Percentiles rank a stretch among this genome's conserved stretches.
Conservation (phyloP, 1,140 invertebrate genomes). For the Lordiphosa mommai region DNA sequence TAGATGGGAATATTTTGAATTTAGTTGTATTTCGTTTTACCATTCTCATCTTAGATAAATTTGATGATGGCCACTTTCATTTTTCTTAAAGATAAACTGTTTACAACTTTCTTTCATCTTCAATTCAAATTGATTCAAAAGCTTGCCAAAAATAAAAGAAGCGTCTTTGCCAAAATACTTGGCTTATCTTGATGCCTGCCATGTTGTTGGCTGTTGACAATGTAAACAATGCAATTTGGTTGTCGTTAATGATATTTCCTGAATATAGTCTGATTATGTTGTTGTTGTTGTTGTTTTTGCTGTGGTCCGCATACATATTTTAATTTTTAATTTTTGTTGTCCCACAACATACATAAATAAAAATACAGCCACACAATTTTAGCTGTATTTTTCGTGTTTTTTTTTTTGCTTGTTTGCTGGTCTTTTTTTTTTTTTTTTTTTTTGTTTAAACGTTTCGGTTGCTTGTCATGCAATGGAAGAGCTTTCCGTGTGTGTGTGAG, state of each 20-base stretch:
- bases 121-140: constrained; percentile 18
- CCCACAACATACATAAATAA: constrained; percentile 22
- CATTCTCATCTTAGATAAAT: no score
- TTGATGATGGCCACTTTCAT: constrained; percentile 12
- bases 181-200: constrained; percentile 11
- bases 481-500: constrained; percentile 40
- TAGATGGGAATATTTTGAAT: no score
- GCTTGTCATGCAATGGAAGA: constrained; percentile 71
- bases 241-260: constrained; percentile 40
- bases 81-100: constrained; percentile 22
- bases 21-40: no score
- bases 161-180: constrained; percentile 17
- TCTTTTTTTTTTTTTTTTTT: constrained; percentile 18
- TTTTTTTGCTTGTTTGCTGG: constrained; percentile 16
- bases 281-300: constrained; percentile 1
- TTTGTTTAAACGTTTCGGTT: constrained; percentile 66
- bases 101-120: constrained; percentile 20
- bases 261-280: constrained; percentile 30
- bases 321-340: constrained; percentile 24
- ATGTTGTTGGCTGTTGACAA: constrained; percentile 14
- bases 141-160: constrained; percentile 31
- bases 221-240: constrained; percentile 35
- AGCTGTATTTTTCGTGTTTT: constrained; percentile 9
- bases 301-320: constrained; percentile 21
- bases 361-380: constrained; percentile 33